Base-by-base conservation (phyloP, 2,113 vertebrate genomes). In the Osmerus eperlanus region DNA sequence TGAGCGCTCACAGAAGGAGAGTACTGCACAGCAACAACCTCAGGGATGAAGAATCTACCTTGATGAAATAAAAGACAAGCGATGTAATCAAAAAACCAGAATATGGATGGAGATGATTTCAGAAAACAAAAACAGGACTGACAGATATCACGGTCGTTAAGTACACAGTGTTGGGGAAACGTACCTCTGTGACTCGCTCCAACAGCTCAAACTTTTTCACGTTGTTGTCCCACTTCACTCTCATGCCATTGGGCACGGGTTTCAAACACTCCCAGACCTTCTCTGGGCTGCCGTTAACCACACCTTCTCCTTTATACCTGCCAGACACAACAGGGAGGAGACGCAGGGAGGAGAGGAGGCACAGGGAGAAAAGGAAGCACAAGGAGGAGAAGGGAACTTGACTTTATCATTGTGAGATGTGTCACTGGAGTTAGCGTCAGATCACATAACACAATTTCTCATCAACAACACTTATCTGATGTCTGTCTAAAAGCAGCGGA, bases 181-280 rank as follows among this genome's bases (percentile, higher is more conserved):
- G 32, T 80, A 98, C 97, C 62, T 95, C 86, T 0, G 80, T 91
- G 71, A 99, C 60, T 67, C 82, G 80, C 73, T 98, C 92, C 61
- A 99, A 18, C 1, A 97, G 83, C 81, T 95, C 91, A 29, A 97
- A 94, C 62, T 83, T 88, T 54, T 93, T 93, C 58, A 99, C 94
- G 0, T 96, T 99, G 67, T 92, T 90, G 84, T 99, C 97, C 97
- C 97, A 99, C 71, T 94, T 92, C 29, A 93, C 93, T 53, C 97
- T 78, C 2, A 90, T 86, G 13, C 95, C 95, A 0, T 91, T 93
- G 12, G 92, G 89, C 1, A 88, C 91, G 0, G 97, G 97, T 69
- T 95, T 95, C 8, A 99, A 79, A 54, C 93, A 96, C 51, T 95
- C 91, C 96, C 96, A 98, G 56, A 99, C 95, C 0, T 83, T 74